Percentiles rank a stretch among this genome's conserved stretches.
Conservation (phyloP, 2,797 vertebrate species). For the Craterocephalus amniculus region DNA sequence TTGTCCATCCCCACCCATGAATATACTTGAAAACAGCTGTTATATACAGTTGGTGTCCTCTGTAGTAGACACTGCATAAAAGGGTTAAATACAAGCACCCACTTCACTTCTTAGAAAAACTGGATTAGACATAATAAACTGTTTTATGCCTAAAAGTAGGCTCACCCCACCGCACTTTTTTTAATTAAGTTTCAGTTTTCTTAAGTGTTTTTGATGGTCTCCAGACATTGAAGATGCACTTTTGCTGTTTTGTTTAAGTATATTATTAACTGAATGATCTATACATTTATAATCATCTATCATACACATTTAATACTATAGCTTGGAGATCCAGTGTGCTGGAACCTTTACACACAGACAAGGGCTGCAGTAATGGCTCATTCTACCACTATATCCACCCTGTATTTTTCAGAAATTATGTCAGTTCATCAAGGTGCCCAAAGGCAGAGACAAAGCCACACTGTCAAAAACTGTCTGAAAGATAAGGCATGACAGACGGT, state of each 20-base stretch:
- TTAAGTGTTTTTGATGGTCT: too few relatives aligned
- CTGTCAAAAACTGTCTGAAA: constrained; percentile 4
- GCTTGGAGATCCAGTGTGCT: constrained; percentile 37
- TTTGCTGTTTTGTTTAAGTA: too few relatives aligned
- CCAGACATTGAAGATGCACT: too few relatives aligned
- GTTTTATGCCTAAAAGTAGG: too few relatives aligned
- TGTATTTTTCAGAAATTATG: constrained; percentile 21
- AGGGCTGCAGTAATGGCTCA: not conserved
- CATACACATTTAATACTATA: not conserved
- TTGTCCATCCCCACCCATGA: too few relatives aligned
- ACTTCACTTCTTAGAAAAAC: not conserved
- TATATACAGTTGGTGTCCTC: too few relatives aligned
- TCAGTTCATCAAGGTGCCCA: constrained; percentile 12
- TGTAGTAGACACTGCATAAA: too few relatives aligned
- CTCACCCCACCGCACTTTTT: too few relatives aligned
- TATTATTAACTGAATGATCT: not conserved
- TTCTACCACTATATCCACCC: constrained; percentile 8
- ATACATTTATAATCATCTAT: not conserved
- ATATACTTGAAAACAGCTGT: too few relatives aligned
- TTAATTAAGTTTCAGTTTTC: too few relatives aligned
- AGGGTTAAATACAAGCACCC: too few relatives aligned
- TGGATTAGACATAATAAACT: not conserved
- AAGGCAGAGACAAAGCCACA: constrained; percentile 32
- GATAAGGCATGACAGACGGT: constrained; percentile 30
- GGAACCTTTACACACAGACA: constrained; percentile 19